Conservation (phyloP, 2,113 vertebrate genomes). For the Phalacrocorax brasilianus region DNA sequence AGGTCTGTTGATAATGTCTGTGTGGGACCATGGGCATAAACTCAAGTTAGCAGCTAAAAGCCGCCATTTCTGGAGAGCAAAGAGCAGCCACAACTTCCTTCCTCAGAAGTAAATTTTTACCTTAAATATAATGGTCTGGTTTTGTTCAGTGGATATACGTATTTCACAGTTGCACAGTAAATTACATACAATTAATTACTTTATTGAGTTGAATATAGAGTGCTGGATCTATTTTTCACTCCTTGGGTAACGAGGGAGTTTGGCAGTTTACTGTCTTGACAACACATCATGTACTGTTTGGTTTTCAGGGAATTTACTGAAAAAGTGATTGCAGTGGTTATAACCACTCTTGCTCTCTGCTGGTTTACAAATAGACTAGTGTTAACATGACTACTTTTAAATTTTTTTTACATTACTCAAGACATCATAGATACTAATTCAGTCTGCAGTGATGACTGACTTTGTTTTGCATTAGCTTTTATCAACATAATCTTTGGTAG, state of each 20-base stretch:
- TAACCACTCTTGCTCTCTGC: neutral
- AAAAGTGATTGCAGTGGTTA: neutral
- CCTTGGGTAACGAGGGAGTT: neutral
- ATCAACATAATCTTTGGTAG: neutral
- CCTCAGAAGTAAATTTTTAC: neutral
- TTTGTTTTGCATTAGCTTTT: no score
- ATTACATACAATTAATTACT: neutral
- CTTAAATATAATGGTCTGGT: neutral
- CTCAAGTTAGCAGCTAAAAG: neutral
- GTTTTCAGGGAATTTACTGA: neutral
- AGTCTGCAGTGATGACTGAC: neutral
- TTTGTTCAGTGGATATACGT: neutral
- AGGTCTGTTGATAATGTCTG: neutral
- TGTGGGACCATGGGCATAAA: neutral
- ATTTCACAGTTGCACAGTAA: neutral
- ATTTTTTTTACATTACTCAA: neutral
- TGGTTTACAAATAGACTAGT: neutral
- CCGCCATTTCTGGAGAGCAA: neutral
- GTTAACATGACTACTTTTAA: neutral
- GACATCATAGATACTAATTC: neutral
- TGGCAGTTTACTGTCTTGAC: neutral
- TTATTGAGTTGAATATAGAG: neutral
- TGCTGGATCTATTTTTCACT: neutral
- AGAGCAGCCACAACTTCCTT: neutral
- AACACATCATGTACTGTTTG: neutral